Conservation (phyloP, 1,140 invertebrate species). For the Trypoxylus dichotomus region DNA sequence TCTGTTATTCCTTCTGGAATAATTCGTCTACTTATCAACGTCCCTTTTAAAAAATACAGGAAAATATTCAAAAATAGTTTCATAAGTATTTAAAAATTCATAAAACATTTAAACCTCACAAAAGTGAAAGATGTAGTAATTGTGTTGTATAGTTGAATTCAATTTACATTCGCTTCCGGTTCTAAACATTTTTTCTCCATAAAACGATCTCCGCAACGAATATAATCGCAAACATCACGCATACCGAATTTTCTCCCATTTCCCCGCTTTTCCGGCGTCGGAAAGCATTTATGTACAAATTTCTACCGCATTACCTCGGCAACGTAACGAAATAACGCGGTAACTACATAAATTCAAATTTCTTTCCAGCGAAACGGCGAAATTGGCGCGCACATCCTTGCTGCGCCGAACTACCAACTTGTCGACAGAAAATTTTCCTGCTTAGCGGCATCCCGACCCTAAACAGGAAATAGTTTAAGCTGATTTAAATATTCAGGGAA, state of each 20-base stretch:
- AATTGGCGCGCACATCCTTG: neutral
- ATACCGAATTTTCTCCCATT: neutral
- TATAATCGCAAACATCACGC: neutral
- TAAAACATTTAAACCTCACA: too few relatives aligned
- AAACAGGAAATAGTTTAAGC: neutral
- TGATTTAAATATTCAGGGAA: neutral
- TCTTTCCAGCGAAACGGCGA: neutral
- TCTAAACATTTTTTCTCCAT: neutral
- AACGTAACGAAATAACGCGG: slow-evolving; percentile 5
- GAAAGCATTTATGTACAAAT: neutral
- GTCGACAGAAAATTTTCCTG: neutral
- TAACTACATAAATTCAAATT: slow-evolving; percentile 8
- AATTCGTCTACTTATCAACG: too few relatives aligned
- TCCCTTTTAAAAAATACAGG: too few relatives aligned
- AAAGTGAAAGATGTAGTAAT: too few relatives aligned
- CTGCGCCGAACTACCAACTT: neutral
- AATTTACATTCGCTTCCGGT: neutral
- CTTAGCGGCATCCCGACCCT: neutral
- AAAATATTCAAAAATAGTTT: too few relatives aligned
- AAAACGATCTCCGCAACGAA: neutral
- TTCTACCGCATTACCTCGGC: slow-evolving; percentile 1
- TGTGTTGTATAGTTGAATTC: neutral
- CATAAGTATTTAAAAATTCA: too few relatives aligned
- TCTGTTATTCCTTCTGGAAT: too few relatives aligned
- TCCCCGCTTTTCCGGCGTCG: neutral